Evolutionary conservation across 2,888 invertebrate genomes (phyloP).

Genomic region (Eilema depressum): DNA sequence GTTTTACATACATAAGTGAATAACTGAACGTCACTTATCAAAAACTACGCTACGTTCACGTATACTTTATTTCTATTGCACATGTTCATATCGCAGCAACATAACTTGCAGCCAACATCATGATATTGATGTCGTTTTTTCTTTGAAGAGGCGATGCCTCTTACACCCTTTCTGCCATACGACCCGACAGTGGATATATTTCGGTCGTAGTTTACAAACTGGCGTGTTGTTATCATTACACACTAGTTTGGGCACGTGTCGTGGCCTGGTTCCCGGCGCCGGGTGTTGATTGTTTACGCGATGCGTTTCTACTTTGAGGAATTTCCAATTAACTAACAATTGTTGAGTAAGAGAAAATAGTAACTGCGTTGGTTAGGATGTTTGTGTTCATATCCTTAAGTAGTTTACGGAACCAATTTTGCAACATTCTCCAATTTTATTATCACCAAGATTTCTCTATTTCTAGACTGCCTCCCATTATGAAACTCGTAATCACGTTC

Average conservation of each 20-base stretch:
- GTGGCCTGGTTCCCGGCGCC: slow-evolving; percentile 21
- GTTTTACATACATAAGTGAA: no score
- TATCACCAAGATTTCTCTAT: neutral
- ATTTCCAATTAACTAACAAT: slow-evolving; percentile 13
- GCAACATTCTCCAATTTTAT: neutral
- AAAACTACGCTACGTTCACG: no score
- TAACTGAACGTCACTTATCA: no score
- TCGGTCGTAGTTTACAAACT: slow-evolving; percentile 46
- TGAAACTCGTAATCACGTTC: neutral
- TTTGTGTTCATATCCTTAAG: neutral
- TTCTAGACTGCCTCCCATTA: neutral
- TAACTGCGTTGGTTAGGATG: neutral
- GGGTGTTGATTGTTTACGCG: slow-evolving; percentile 24
- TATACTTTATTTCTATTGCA: no score
- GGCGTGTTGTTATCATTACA: slow-evolving; percentile 15
- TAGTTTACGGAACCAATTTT: neutral
- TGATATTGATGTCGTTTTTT: neutral
- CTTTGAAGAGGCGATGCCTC: neutral
- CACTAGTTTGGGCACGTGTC: slow-evolving; percentile 31
- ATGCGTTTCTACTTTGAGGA: slow-evolving; percentile 11
- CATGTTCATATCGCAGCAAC: no score
- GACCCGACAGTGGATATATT: slow-evolving; percentile 31
- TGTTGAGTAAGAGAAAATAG: slow-evolving; percentile 9
- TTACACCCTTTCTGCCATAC: neutral
- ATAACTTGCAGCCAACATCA: no score